Percentiles rank a stretch among this genome's conserved stretches.
Evolutionary conservation across 2,797 vertebrate genomes (phyloP).

Genomic region (Gallirallus australis): DNA sequence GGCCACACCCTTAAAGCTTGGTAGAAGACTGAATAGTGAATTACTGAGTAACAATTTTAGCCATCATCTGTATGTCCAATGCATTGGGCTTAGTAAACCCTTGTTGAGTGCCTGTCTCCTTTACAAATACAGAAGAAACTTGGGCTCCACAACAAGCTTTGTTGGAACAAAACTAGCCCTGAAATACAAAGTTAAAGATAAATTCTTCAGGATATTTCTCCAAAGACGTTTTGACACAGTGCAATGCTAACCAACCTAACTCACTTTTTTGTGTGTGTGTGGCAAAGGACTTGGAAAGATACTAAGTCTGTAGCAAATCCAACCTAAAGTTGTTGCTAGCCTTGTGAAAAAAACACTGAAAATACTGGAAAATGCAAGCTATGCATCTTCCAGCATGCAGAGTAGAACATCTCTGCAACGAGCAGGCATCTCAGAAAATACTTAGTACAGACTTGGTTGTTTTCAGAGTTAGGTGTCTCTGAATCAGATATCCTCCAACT

Average conservation of each 20-base stretch:
- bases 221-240: background rate
- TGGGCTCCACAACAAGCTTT: background rate
- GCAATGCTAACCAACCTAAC: background rate
- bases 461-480: background rate
- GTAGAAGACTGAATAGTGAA: background rate
- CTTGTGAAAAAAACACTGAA: background rate
- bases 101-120: background rate
- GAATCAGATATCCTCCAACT: background rate
- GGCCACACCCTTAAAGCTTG: background rate
- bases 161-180: background rate
- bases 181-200: background rate
- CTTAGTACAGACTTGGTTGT: background rate
- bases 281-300: background rate
- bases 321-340: background rate
- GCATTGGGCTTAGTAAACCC: background rate
- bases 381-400: background rate
- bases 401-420: background rate
- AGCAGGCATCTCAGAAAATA: background rate
- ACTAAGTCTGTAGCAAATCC: background rate
- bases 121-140: background rate
- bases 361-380: background rate
- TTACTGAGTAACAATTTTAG: background rate
- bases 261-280: background rate
- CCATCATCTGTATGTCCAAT: accelerated
- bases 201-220: background rate